A percentile compares a stretch with the other conserved stretches of the same genome.
Conservation (phyloP, 2,888 invertebrate genomes). For the Mimumesa dahlbomi region DNA sequence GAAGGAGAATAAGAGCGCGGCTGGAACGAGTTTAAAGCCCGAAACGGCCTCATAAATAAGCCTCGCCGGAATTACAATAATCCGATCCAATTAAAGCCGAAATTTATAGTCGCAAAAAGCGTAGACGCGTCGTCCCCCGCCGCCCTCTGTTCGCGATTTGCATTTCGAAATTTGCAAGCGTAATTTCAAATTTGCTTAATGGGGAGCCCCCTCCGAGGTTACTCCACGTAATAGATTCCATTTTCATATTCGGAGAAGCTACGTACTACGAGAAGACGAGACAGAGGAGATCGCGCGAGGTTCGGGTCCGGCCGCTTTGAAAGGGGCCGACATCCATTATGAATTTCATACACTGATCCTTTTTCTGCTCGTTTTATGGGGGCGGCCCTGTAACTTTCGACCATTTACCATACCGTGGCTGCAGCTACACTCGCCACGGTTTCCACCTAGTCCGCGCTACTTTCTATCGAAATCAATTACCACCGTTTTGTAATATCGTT, state of each 20-base stretch:
- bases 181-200: conserved; percentile 76
- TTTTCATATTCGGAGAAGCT: conserved; percentile 65
- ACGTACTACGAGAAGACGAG: conserved; percentile 22
- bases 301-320: conserved; percentile 47
- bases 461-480: conserved; percentile 54
- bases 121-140: conserved; percentile 46
- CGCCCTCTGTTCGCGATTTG: conserved; percentile 63
- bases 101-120: conserved; percentile 77
- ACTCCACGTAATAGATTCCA: conserved; percentile 70
- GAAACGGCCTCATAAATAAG: conserved; percentile 74
- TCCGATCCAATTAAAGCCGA: conserved; percentile 77
- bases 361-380: conserved; percentile 42
- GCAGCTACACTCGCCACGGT: conserved; percentile 37
- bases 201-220: conserved; percentile 30
- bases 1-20: conserved; percentile 45
- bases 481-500: conserved; percentile 33
- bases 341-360: conserved; percentile 68
- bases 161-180: conserved; percentile 77
- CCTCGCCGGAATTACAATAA: conserved; percentile 75
- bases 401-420: conserved; percentile 52
- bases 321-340: conserved; percentile 68
- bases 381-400: conserved; percentile 48
- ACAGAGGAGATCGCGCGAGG: conserved; percentile 33
- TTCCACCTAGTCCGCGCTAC: conserved; percentile 32
- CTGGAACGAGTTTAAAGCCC: conserved; percentile 53